Base-by-base conservation (phyloP, 1,140 invertebrate species). In the Drosophila busckii region DNA sequence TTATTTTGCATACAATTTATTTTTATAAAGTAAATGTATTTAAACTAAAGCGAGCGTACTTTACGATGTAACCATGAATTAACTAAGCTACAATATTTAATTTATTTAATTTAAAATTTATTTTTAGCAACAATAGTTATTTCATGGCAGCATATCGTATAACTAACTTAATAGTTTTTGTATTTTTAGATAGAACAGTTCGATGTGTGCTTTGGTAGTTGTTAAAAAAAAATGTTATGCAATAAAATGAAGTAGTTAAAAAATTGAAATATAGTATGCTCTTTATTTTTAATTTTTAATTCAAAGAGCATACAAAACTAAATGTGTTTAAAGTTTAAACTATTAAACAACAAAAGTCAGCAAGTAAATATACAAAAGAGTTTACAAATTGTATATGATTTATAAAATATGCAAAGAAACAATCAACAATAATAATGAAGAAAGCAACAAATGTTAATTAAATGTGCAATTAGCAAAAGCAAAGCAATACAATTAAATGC, bases 401-500 rank as follows among this genome's bases (percentile, higher is more conserved):
- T 44, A 19, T 7, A 9, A 37, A 46, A 55, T 41, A 46, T 34
- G 45, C 59, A 32, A 40, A 32, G 1, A 48, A 58, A 58, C 29
- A 58, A 50, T 50, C 29, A 50, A 19, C 10, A 34, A 40, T 40
- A 37, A 23, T 34, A 26, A 31, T 44, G 52, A 16, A 26, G 25
- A 35, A 50, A 50, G 68, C 67, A 69, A 69, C 56, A 61, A 73
- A 69, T 69, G 68, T 73, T 78, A 65, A 70, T 46, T 82, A 73
- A 82, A 64, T 75, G 75, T 69, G 63, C 75, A 80, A 78, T 78
- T 80, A 78, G 58, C 53, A 65, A 60, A 55, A 55, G 48, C 38
- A 69, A 70, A 54, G 38, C 38, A 49, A 55, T 48, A 65, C 17
- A 22, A 34, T 26, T 13, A 9, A 37, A 28, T 46, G 38, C 9